Evolutionary conservation across 2,888 invertebrate species (phyloP).

Genomic region (Acanthosoma haemorrhoidale): DNA sequence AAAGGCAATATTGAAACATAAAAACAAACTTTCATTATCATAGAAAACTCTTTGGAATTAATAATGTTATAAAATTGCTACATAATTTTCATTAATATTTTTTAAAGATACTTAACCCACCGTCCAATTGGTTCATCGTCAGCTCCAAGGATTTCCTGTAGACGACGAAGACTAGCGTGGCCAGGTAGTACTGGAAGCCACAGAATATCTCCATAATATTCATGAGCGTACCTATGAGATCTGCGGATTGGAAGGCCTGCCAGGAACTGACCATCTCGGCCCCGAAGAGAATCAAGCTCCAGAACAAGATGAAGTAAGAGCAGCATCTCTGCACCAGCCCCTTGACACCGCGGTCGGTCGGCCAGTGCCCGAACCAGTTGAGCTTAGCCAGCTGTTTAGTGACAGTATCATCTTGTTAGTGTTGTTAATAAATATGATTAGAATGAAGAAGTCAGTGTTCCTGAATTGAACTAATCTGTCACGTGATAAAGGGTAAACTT

Average conservation of each 20-base stretch:
- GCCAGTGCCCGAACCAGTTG: conserved; percentile 15
- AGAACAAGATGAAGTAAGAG: neutral
- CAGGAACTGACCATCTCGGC: neutral
- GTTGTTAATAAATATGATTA: too few relatives aligned
- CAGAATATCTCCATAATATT: conserved; percentile 1
- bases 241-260: neutral
- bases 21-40: too few relatives aligned
- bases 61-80: too few relatives aligned
- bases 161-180: neutral
- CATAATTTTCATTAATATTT: too few relatives aligned
- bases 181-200: neutral
- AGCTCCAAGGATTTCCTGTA: neutral
- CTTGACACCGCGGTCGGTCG: neutral
- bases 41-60: too few relatives aligned
- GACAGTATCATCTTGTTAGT: neutral
- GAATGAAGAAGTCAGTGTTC: too few relatives aligned
- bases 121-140: neutral
- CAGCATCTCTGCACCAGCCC: neutral
- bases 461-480: too few relatives aligned
- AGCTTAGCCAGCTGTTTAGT: neutral
- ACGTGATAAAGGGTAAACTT: too few relatives aligned
- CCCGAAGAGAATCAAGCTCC: neutral
- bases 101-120: too few relatives aligned
- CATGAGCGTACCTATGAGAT: neutral
- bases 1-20: too few relatives aligned